Base-by-base conservation (phyloP, 2,797 vertebrate genomes). In the Lutjanus argentimaculatus region DNA sequence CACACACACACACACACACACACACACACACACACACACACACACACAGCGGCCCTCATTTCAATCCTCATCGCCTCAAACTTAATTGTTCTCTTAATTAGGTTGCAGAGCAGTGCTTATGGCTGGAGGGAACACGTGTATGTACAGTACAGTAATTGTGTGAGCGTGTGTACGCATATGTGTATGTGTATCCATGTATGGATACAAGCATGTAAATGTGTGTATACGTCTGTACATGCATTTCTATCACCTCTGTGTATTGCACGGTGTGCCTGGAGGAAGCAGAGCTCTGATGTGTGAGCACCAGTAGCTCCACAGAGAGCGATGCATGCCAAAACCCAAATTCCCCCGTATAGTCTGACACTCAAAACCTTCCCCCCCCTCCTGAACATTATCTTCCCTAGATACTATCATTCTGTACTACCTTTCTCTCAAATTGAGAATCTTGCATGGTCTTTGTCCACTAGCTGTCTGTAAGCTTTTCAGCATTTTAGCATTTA, bases 71-170 rank as follows among this genome's bases (percentile, higher is more conserved):
- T 96, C 89, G 94, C 95, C 94, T 95, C 95, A 94, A 94, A 97
- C 96, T 96, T 97, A 97, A 98, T 97, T 97, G 97, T 97, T 97
- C 97, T 97, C 96, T 97, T 99, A 98, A 99, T 99, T 98, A 97
- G 97, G 96, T 97, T 97, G 95, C 95, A 96, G 96, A 90, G 82
- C 94, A 95, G 95, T 95, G 95, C 95, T 94, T 95, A 95, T 96
- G 96, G 96, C 97, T 96, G 94, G 94, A 97, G 96, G 97, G 96
- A 96, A 94, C 95, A 75, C 3, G 49, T 82, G 74, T 72, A 68
- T 64, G 51, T 86, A 74, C 65, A 80, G 67, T 77, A 67, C 36
- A 61, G 58, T 42, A 61, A 70, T 43, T 53, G 81, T 92, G 79
- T 74, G 77, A 51, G 74, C 40, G 36, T 75, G 36, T 70, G 52